Evolutionary conservation across 2,113 vertebrate genomes (phyloP).

Genomic region (Aramus guarauna): DNA sequence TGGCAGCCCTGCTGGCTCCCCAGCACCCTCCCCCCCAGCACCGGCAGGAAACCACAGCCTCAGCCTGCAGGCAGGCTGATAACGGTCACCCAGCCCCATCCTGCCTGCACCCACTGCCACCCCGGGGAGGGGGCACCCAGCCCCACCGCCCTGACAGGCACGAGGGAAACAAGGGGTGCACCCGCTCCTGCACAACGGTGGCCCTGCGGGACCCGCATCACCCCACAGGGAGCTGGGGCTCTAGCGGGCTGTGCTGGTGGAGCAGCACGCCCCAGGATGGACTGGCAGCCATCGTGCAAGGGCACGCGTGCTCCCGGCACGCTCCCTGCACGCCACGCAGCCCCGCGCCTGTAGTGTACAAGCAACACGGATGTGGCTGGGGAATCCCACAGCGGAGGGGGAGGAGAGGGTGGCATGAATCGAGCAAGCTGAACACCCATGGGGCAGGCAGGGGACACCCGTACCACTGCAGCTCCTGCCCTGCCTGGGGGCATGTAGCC

Average conservation of each 20-base stretch:
- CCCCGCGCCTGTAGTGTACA: rapidly evolving
- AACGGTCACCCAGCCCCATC: constrained; percentile 48
- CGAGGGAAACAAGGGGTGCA: not conserved
- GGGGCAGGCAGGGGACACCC: not conserved
- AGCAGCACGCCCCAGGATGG: rapidly evolving
- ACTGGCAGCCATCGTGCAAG: rapidly evolving
- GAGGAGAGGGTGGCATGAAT: not conserved
- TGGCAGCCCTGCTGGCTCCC: not conserved
- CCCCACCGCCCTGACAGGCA: not conserved
- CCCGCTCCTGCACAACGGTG: rapidly evolving
- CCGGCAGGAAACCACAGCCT: constrained; percentile 36
- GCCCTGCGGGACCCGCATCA: rapidly evolving
- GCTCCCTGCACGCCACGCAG: rapidly evolving
- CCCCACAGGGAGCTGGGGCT: not conserved
- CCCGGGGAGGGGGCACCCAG: not conserved
- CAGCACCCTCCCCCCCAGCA: not conserved
- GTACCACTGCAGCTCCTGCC: not conserved
- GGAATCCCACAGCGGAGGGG: not conserved
- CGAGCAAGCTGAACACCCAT: rapidly evolving
- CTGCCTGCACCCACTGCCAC: not conserved
- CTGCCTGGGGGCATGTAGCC: not conserved
- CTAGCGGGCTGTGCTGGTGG: rapidly evolving
- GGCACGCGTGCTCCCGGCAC: rapidly evolving
- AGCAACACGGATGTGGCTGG: not conserved
- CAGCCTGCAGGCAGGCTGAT: constrained; percentile 41